Base-by-base conservation (phyloP, 2,113 vertebrate species). In the Machaerirhynchus nigripectus region DNA sequence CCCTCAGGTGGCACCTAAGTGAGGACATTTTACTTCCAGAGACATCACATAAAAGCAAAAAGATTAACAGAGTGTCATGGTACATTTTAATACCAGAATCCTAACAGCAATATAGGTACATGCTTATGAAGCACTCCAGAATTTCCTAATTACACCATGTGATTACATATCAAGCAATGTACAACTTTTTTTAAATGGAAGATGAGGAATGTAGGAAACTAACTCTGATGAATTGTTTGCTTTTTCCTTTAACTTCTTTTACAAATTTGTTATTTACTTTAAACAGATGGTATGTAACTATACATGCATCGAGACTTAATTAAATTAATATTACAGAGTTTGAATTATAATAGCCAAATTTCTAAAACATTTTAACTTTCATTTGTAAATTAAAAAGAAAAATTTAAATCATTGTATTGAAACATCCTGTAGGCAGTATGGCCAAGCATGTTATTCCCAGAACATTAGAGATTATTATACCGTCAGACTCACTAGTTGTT, bases 91-190 rank as follows among this genome's bases (percentile, higher is more conserved):
- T 27, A 68, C 9, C 35, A 85, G 53, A 83, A 77, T 53, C n/a
- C 50, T 46, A 63, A 79, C 0, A 61, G 31, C 18, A 84, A 11
- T 11, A 63, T 11, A 50, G 11, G 1, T 52, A 13, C 46, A 35
- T 7, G 27, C 19, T 59, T 28, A 37, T 20, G 33, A 74, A 74
- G 59, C 23, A 33, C 27, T 81, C 44, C 37, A 74, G 28, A 52
- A 74, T 24, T 39, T 59, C 23, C 33, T 26, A n/a, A 52, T 67
- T 67, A 88, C 17, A 57, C 13, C 11, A 60, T 0, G 0, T 30
- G 7, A 64, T 42, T 56, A 63, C 8, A 10, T 8, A 60, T 7
- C 16, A 42, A 13, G 7, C 8, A 15, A 22, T 1, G 0, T 55
- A 39, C 3, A 37, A 47, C 10, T 26, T 76, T 59, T 75, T 56